Base-by-base conservation (phyloP, 2,888 invertebrate species). In the Coelinius sp. region DNA sequence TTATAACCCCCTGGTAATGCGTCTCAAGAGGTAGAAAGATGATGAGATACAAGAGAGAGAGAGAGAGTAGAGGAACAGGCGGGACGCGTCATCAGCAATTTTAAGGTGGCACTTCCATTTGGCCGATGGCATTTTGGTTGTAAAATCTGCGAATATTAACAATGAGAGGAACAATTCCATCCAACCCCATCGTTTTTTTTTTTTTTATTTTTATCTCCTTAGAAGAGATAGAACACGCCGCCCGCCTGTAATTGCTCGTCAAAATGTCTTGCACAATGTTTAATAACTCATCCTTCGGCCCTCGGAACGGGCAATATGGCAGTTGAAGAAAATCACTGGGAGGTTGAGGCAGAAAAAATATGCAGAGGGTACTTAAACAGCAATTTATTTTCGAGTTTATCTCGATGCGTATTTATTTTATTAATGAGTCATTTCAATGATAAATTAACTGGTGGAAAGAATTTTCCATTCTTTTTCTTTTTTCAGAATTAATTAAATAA, bases 101-200 rank as follows among this genome's bases (percentile, higher is more conserved):
- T 69, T 69, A 49, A 69, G 69, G 69, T 69, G 69, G 62, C 69
- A 69, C 62, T 62, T 69, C 31, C 69, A 63, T 69, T 69, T 63
- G 27, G 25, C 8, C 62, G 24, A 69, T 46, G 69, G 62, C 62
- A 31, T 17, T 17, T 56, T 14, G 49, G 69, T 35, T 69, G 69
- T 69, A 69, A 69, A 69, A 69, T 59, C 62, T 31, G 49, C 35
- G 66, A 52, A 66, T 27, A 49, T 49, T 46, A 49, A 66, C 20
- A 65, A 65, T 46, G 31, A 52, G 66, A 25, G 31, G 46, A 65
- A 65, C 27, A 65, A 65, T 27, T 65, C 20, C 31, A 27, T 22
- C 14, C n/a, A 41, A 41, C 22, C 38, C 38, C 14, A 12, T 12
- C 7, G 14, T 31, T 1, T 17, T 14, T 56, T 56, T 31, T 56